Evolutionary conservation across 1,140 invertebrate species (phyloP).

Genomic region (Anoplolepis gracilipes): DNA sequence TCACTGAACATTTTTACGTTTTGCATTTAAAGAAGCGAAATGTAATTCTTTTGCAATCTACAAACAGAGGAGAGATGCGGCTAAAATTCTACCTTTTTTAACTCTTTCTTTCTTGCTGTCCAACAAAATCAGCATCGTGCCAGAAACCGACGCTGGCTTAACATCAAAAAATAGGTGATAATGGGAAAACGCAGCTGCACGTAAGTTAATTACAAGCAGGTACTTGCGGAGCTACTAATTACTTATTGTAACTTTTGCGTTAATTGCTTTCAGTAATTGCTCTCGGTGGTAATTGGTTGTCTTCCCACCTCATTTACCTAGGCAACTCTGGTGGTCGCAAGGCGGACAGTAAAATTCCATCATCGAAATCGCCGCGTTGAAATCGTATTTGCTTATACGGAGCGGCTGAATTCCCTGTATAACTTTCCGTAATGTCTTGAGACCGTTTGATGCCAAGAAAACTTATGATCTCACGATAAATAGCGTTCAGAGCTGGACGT

Average conservation of each 20-base stretch:
- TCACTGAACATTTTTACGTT: slow-evolving; percentile 9
- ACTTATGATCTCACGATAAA: neutral
- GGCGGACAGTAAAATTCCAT: slow-evolving; percentile 53
- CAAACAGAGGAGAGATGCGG: neutral
- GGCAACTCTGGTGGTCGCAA: slow-evolving; percentile 37
- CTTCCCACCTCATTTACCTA: slow-evolving; percentile 65
- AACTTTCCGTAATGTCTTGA: slow-evolving; percentile 36
- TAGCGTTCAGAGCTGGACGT: neutral
- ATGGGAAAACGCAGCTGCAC: slow-evolving; percentile 77
- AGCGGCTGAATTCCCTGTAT: neutral
- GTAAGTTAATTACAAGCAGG: slow-evolving; percentile 80
- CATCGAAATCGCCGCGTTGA: slow-evolving; percentile 54
- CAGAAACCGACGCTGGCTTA: slow-evolving; percentile 52
- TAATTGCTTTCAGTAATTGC: slow-evolving; percentile 81
- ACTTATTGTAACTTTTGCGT: slow-evolving; percentile 82
- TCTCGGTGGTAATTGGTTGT: slow-evolving; percentile 76
- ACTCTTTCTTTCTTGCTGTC: slow-evolving; percentile 32
- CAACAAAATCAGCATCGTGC: slow-evolving; percentile 37
- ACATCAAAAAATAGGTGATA: slow-evolving; percentile 71
- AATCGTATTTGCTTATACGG: slow-evolving; percentile 9
- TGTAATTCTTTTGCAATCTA: slow-evolving; percentile 1
- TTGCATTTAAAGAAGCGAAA: neutral
- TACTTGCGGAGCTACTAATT: slow-evolving; percentile 78
- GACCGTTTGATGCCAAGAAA: neutral
- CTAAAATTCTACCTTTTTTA: slow-evolving; percentile 11